Evolutionary conservation across 2,113 vertebrate genomes (phyloP).

Genomic region (Dascyllus trimaculatus): DNA sequence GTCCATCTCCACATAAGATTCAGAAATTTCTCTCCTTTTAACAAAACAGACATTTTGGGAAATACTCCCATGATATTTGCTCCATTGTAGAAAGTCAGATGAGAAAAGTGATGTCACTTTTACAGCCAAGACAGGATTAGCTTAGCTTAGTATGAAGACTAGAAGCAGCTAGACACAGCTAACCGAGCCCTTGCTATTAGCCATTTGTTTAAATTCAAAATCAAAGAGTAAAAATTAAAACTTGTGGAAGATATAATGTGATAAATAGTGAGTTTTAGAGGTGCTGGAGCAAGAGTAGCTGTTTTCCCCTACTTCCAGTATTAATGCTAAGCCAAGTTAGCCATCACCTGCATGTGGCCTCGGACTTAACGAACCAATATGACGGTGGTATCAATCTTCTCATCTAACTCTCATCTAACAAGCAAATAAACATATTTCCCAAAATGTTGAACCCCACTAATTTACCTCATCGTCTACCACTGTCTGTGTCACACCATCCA

Average conservation of each 20-base stretch:
- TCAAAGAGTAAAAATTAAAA: background rate
- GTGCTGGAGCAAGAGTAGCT: background rate
- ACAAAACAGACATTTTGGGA: conserved; percentile 2
- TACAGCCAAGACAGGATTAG: background rate
- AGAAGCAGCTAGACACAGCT: no score
- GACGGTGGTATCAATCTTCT: no score
- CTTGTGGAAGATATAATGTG: background rate
- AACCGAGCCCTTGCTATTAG: no score
- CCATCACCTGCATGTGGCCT: no score
- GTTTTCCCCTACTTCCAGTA: no score
- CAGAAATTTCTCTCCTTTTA: conserved; percentile 7
- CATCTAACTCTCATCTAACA: no score
- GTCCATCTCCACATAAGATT: background rate
- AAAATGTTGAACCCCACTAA: conserved; percentile 6
- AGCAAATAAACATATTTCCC: background rate
- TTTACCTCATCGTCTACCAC: conserved; percentile 66
- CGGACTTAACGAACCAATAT: no score
- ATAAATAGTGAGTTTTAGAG: background rate
- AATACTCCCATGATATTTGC: background rate
- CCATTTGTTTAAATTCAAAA: background rate
- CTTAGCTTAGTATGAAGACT: no score
- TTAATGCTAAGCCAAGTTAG: no score
- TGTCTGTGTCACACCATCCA: conserved; percentile 33
- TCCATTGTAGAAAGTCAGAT: background rate
- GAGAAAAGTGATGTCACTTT: background rate